Conservation (phyloP, 2,797 vertebrate genomes). For the Molossus alvarezi region DNA sequence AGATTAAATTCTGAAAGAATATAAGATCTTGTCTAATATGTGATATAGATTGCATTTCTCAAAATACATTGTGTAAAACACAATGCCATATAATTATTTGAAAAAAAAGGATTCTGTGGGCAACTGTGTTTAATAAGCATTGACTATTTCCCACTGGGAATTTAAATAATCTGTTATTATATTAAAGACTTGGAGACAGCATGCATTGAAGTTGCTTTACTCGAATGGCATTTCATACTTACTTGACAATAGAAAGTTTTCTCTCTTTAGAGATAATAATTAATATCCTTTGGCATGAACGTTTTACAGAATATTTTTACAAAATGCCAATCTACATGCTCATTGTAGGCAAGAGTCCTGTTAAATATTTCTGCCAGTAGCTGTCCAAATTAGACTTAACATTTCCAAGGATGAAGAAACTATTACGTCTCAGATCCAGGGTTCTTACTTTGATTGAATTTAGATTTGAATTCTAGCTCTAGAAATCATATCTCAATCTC, state of each 20-base stretch:
- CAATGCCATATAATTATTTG: background rate
- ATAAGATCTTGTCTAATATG: background rate
- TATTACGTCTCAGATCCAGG: background rate
- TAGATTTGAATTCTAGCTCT: background rate
- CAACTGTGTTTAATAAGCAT: background rate
- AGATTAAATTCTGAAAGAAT: background rate
- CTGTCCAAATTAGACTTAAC: background rate
- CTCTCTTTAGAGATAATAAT: background rate
- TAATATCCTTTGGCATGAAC: background rate
- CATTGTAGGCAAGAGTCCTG: background rate
- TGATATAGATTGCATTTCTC: background rate
- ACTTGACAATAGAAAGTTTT: background rate
- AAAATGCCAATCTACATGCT: background rate
- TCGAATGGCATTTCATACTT: background rate
- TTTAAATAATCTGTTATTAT: background rate
- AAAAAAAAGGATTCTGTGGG: background rate
- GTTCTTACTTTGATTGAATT: background rate
- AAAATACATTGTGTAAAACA: background rate
- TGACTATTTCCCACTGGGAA: background rate
- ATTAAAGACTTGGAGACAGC: background rate
- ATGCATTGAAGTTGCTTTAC: background rate
- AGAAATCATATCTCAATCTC: background rate
- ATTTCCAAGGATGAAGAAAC: background rate
- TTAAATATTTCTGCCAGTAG: background rate
- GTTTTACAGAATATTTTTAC: background rate